Evolutionary conservation across 2,113 vertebrate genomes (phyloP), one percentile per base, ranked within the genome.

Genomic region (Eleginops maclovinus): DNA sequence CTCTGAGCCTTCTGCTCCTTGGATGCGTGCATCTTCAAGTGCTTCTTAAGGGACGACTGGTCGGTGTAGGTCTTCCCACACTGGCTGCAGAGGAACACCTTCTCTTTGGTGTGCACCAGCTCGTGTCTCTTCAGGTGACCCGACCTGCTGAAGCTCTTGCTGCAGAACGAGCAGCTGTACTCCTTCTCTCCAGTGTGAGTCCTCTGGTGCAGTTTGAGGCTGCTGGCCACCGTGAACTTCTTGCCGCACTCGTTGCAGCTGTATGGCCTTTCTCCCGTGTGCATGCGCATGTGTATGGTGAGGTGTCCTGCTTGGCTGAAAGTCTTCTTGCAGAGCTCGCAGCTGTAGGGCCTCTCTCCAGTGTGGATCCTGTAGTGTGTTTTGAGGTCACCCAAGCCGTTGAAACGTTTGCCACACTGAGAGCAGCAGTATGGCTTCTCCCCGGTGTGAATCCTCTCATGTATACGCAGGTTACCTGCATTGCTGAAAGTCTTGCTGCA

Each of bases 231-330:
- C 0, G 93, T 93, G 46, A 95, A 95, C 69, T 76, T 90, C 72
- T 93, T 94, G 10, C 89, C 92, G 0, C 94, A 95, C 75, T 92
- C 83, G 0, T 28, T 50, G 77, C 94, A 95, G 85, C 88, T 75
- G 87, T 94, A 95, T 0, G 94, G 94, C 24, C 90, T 85, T 41
- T 95, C 94, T 0, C 94, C 94, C 0, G 94, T 95, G 87, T 95
- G 94, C 92, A 93, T 93, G 6, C 94, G 76, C 90, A 89, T 93
- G 92, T 95, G 94, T 62, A 94, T 94, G 60, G 91, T 95, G 61
- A 95, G 93, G 83, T 94, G 93, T 3, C 94, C 94, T 0, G 91
- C 76, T 81, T 95, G 94, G 82, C 93, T 94, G 79, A 95, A 95
- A 5, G 91, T 94, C 85, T 94, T 95, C 56, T 89, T 85, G 10